Evolutionary conservation across 2,113 vertebrate genomes (phyloP).

Genomic region (Fulica atra): DNA sequence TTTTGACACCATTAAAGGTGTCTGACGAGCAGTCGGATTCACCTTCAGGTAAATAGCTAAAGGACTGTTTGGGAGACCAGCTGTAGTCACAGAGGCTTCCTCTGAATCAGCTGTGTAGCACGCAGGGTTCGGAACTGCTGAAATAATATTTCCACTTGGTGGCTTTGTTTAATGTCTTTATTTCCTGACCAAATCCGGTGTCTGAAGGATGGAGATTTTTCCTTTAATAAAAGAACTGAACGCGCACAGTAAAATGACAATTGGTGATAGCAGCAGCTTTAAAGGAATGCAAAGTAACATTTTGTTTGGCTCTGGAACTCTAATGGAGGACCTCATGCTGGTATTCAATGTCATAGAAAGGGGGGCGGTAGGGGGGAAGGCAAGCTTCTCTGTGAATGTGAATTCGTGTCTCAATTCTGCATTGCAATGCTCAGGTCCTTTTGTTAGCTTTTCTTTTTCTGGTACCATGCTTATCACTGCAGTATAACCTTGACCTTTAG

Average conservation of each 20-base stretch:
- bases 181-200: conserved; percentile 34
- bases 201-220: conserved; percentile 30
- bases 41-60: conserved; percentile 84
- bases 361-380: neutral
- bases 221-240: neutral
- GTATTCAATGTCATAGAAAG: conserved; percentile 45
- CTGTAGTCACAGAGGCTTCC: conserved; percentile 37
- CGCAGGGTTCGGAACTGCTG: conserved; percentile 29
- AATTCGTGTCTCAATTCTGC: conserved; percentile 58
- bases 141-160: conserved; percentile 41
- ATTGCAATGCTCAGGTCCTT: conserved; percentile 39
- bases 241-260: conserved; percentile 14
- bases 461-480: conserved; percentile 46
- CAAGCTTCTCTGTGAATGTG: conserved; percentile 48
- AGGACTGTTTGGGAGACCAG: conserved; percentile 8
- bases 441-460: conserved; percentile 65
- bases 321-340: conserved; percentile 70
- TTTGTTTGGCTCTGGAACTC: conserved; percentile 65
- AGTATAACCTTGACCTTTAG: conserved; percentile 59
- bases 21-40: conserved; percentile 88
- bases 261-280: conserved; percentile 30
- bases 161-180: conserved; percentile 46
- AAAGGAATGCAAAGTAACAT: conserved; percentile 47
- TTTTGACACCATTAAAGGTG: conserved; percentile 88
- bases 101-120: conserved; percentile 32